phyloP scores from a whole-genome alignment of 1,140 invertebrate species.

The Drosophila prosaltans region DNA sequence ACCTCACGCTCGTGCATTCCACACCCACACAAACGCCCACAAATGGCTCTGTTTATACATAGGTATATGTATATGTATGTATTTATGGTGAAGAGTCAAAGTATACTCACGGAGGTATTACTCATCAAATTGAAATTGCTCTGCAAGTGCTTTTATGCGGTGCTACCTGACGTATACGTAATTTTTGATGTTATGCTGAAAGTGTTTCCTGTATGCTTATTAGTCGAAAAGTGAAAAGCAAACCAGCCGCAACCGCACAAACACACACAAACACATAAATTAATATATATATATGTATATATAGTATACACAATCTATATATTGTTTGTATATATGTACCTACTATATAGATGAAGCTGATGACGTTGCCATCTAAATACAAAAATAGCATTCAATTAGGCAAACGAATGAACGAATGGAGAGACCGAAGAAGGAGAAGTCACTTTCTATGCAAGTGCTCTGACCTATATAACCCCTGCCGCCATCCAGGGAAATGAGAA shows the following conservation, averaged over 20 bases:
- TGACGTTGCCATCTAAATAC: constrained; percentile 63
- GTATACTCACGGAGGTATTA: constrained; percentile 46
- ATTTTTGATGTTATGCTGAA: constrained; percentile 53
- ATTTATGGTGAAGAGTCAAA: neutral
- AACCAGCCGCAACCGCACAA: constrained; percentile 37
- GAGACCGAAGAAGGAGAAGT: constrained; percentile 47
- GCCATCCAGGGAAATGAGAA: constrained; percentile 39
- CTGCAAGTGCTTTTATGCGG: constrained; percentile 67
- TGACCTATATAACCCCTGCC: constrained; percentile 73
- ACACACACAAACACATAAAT: constrained; percentile 28
- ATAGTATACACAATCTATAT: neutral
- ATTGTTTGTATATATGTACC: neutral
- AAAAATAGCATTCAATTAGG: constrained; percentile 79
- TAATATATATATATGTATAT: neutral
- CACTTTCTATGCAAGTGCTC: constrained; percentile 78
- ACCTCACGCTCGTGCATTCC: constrained; percentile 41
- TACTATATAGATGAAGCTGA: constrained; percentile 30
- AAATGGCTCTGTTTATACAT: constrained; percentile 54
- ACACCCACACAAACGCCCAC: constrained; percentile 46
- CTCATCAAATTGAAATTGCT: constrained; percentile 67
- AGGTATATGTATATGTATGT: neutral
- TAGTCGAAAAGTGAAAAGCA: constrained; percentile 74
- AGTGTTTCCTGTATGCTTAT: constrained; percentile 79
- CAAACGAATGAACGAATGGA: constrained; percentile 43
- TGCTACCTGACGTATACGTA: constrained; percentile 60